Evolutionary conservation across 1,140 invertebrate species (phyloP), one percentile per base, ranked within the genome.

Genomic region (silkworm (Bombyx mori)): DNA sequence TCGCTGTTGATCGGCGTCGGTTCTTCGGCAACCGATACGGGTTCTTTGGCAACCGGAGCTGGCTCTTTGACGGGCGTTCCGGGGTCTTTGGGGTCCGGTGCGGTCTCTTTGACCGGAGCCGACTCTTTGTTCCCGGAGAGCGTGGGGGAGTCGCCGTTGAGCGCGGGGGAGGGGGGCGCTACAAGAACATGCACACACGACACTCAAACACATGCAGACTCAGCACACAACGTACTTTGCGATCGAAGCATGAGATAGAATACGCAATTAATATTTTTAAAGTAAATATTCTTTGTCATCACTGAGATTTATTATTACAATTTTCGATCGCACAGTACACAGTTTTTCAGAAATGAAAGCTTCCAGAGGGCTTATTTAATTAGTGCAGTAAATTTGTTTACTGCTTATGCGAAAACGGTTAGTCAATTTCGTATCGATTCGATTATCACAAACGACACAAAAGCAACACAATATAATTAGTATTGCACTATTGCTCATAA

Each of bases 71-170:
- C 42, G 8, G 53, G 61, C 42, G 52, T 44, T n/a, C 45, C 57
- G 8, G 69, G 56, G 55, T 66, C 68, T 7, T 51, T 45, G 2
- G 12, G 66, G 52, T 46, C 58, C 61, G 42, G 46, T 10, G 42
- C 54, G 56, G 3, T 18, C 56, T 48, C 54, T 18, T 35, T 7
- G 46, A 42, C n/a, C 22, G 56, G 35, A 56, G 50, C 12, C 44
- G 44, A 45, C 12, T 12, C 42, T 35, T 35, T 18, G 58, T n/a
- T 42, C 43, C 52, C 9, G 61, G 18, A 50, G 63, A 42, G 68
- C 49, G 75, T 62, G 64, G 68, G 72, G 62, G 67, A 73, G 68
- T 67, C 70, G 49, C 77, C 81, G 63, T 83, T 85, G 55, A 76
- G 44, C 44, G 65, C 57, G 64, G 71, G 66, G 60, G 72, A 67